phyloP scores from a whole-genome alignment of 2,797 vertebrate genomes.

The Pantherophis alleghaniensis region DNA sequence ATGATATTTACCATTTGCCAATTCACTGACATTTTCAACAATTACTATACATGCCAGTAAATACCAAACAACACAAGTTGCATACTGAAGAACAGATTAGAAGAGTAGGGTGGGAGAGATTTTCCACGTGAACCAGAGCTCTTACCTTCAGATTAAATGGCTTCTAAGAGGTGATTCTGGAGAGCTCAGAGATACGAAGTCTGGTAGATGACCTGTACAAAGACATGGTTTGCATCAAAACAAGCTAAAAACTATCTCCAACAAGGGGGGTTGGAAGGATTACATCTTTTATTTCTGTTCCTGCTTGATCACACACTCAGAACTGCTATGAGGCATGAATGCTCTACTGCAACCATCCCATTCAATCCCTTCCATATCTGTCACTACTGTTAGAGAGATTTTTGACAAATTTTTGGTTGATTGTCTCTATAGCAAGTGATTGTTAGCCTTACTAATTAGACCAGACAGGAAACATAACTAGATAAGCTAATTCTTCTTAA shows the following conservation, averaged over 20 bases:
- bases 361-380: neutral
- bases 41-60: slow-evolving; percentile 51
- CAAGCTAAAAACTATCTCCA: neutral
- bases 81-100: neutral
- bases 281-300: neutral
- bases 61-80: slow-evolving; percentile 34
- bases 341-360: neutral
- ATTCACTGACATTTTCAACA: slow-evolving; percentile 47
- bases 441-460: neutral
- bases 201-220: slow-evolving; percentile 21
- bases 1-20: slow-evolving; percentile 62
- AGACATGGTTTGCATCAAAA: neutral
- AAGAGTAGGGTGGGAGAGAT: slow-evolving; percentile 20
- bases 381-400: accelerated
- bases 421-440: neutral
- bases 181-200: slow-evolving; percentile 41
- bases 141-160: slow-evolving; percentile 41
- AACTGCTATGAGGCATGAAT: neutral
- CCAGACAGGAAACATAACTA: neutral
- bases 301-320: neutral
- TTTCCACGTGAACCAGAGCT: slow-evolving; percentile 42
- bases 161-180: slow-evolving; percentile 41
- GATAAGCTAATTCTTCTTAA: neutral
- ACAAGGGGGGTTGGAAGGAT: neutral
- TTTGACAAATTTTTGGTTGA: accelerated